A percentile compares a stretch with the other conserved stretches of the same genome.
Evolutionary conservation across 2,888 invertebrate genomes (phyloP).

Genomic region (Ophion slaviceki): DNA sequence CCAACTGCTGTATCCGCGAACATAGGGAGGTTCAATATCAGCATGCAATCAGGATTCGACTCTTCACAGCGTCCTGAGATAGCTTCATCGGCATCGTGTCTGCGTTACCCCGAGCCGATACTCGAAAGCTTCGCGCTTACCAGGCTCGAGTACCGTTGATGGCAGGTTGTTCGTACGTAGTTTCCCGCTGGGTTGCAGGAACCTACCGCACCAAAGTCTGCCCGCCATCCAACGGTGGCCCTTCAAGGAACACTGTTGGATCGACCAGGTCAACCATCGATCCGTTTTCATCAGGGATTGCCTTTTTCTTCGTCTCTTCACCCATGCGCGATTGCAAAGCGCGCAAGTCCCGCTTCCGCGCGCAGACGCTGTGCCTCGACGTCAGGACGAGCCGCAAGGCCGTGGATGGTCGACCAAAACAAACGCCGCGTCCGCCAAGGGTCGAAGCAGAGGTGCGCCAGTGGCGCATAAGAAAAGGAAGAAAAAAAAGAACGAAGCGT

Average conservation of each 20-base stretch:
- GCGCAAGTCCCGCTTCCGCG: slow-evolving; percentile 44
- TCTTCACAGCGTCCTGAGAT: neutral
- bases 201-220: slow-evolving; percentile 34
- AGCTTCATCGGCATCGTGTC: neutral
- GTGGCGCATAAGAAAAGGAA: slow-evolving; percentile 33
- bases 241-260: slow-evolving; percentile 30
- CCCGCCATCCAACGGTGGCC: neutral
- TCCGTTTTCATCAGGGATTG: slow-evolving; percentile 32
- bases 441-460: slow-evolving; percentile 63
- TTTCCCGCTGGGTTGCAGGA: neutral
- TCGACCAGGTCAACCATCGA: slow-evolving; percentile 64
- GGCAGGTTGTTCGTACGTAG: neutral
- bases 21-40: neutral
- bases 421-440: slow-evolving; percentile 63
- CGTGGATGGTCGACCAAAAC: slow-evolving; percentile 68
- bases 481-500: slow-evolving; percentile 8
- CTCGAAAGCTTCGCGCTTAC: slow-evolving; percentile 4
- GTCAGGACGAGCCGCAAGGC: slow-evolving; percentile 56
- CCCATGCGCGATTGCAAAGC: slow-evolving; percentile 62
- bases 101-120: slow-evolving; percentile 22
- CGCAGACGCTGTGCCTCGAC: slow-evolving; percentile 27
- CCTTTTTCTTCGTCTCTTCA: neutral
- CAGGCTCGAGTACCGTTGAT: neutral
- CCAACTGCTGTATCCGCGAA: neutral
- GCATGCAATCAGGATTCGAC: slow-evolving; percentile 15